Conservation (phyloP, 2,888 invertebrate species). For the Apodemia duryi region DNA sequence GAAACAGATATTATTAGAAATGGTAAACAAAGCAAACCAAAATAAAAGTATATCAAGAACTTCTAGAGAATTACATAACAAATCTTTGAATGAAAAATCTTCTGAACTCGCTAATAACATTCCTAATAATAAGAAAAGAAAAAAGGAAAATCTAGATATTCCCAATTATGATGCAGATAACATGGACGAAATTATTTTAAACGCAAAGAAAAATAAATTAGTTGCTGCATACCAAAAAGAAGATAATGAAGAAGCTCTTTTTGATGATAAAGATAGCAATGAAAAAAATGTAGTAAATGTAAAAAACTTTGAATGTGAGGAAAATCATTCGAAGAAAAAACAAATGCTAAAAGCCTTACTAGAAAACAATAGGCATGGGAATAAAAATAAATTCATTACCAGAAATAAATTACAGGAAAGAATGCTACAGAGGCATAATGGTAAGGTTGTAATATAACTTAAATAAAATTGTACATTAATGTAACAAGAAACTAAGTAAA, state of each 20-base stretch:
- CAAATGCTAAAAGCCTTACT: background rate
- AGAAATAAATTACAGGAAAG: too few species aligned
- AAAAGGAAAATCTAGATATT: constrained; percentile 31
- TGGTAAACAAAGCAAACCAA: constrained; percentile 22
- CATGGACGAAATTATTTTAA: constrained; percentile 47
- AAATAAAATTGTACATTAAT: background rate
- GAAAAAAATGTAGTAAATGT: background rate
- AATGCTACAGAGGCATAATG: background rate
- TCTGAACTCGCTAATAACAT: background rate
- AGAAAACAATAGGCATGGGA: background rate
- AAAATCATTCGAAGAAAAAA: constrained; percentile 12
- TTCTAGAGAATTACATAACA: background rate
- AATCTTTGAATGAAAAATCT: background rate
- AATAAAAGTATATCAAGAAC: constrained; percentile 17
- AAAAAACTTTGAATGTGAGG: background rate
- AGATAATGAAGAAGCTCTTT: constrained; percentile 35
- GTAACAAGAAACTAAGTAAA: background rate
- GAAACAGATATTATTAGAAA: background rate
- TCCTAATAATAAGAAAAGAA: constrained; percentile 23
- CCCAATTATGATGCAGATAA: constrained; percentile 42
- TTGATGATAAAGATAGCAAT: constrained; percentile 29
- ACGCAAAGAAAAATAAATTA: constrained; percentile 50
- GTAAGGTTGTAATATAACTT: background rate
- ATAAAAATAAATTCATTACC: background rate
- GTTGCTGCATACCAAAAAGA: constrained; percentile 44